Evolutionary conservation across 2,797 vertebrate genomes (phyloP), one percentile per base, ranked within the genome.

Genomic region (Lateolabrax maculatus): DNA sequence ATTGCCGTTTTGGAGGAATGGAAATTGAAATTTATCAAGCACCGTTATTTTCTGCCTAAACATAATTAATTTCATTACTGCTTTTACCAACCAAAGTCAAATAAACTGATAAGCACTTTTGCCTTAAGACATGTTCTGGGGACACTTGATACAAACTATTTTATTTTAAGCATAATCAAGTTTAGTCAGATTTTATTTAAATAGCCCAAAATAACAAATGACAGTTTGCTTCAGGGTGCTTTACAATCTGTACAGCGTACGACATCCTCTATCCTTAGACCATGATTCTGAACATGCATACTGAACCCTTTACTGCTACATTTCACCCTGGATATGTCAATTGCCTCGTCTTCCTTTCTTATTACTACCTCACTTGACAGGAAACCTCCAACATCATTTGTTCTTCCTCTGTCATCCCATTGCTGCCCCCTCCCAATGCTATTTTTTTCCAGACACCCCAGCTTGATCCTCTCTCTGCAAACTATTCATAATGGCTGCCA

Each of bases 401-500:
- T 65, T 74, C 71, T 57, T 73, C 34, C 55, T 55, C 64, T 73
- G 18, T 57, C 65, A 74, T 82, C 62, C 57, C 34, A 56, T 51
- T 25, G 25, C 60, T 41, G 7, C 46, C 25, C 9, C 8, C 21
- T 4, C 25, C 66, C 4, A 43, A 44, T 5, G 13, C 19, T 11
- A 9, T 69, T 66, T 81, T 61, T 77, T 61, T 23, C 80, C 71
- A 76, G 52, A 77, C 79, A 57, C 66, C 71, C 57, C 61, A 49
- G 68, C 61, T 63, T 57, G 63, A 64, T 68, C 34, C 46, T 75
- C 72, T 86, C 66, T 71, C 74, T 75, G n/a, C 76, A 70, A 62
- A 57, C 80, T 79, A 74, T 84, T 84, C 81, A 87, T 85, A 87
- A 88, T 85, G 72, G 76, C 74, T 43, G 79, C 86, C 88, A 87